These are phyloP conservation scores for Dipodomys ordii DNA, from an alignment of 2,113 vertebrate species.

Conservation along the genomic window DNA sequence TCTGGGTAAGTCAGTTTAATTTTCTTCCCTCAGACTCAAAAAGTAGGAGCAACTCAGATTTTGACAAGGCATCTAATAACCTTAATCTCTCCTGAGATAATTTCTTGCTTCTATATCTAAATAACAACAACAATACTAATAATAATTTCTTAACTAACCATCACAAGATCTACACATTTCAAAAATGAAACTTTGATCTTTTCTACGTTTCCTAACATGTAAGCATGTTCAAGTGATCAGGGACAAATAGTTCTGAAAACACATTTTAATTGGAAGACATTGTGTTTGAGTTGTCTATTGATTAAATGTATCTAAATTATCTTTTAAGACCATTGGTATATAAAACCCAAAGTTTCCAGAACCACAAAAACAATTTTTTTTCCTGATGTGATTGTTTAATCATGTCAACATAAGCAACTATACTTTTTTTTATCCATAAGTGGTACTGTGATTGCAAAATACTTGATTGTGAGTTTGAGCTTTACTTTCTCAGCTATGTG, in stretches of 20 bases:
- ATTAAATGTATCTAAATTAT: neutral
- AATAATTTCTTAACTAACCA: neutral
- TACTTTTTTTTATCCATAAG: neutral
- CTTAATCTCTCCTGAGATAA: neutral
- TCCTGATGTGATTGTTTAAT: neutral
- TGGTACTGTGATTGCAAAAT: neutral
- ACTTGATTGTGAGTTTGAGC: neutral
- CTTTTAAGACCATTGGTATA: conserved; percentile 6
- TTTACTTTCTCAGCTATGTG: neutral
- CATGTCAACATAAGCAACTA: neutral
- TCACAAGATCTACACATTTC: neutral
- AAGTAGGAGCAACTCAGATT: conserved; percentile 18
- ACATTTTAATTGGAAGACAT: neutral
- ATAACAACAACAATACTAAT: no score
- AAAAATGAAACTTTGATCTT: neutral
- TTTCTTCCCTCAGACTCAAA: conserved; percentile 3
- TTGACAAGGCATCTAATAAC: neutral
- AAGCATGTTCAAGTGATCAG: neutral
- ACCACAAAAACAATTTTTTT: neutral
- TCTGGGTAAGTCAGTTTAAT: neutral
- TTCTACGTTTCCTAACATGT: neutral
- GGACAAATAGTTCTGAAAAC: neutral
- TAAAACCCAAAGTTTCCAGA: conserved; percentile 3
- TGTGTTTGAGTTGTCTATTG: neutral
- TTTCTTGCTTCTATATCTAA: neutral